Evolutionary conservation across 2,797 vertebrate species (phyloP), one percentile per base, ranked within the genome.

Genomic region (Sphenodon punctatus): DNA sequence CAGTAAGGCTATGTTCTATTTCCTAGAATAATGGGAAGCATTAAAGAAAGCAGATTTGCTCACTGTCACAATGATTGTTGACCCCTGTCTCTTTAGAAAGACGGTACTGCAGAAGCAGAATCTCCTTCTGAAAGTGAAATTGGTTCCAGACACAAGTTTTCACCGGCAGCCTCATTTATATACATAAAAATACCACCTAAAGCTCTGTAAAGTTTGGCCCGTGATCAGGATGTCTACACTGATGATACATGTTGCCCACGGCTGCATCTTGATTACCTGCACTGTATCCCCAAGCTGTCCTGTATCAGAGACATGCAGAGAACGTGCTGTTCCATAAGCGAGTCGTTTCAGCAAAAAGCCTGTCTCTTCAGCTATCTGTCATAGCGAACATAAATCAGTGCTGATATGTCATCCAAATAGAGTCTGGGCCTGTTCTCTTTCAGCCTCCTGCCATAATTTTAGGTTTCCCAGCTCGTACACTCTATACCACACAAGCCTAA

Each of bases 181-280:
- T 39, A 36, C 51, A 85, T 39, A 66, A 78, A 81, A 63, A 67
- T 82, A 87, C 84, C 84, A 90, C 71, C 74, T 80, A 58, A 53
- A 83, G 64, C 67, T 91, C 89, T 90, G 79, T 80, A 17, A 22
- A 86, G 76, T 73, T 61, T 90, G 82, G 91, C 79, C 19, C 1
- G 1, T 32, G 60, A 81, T 90, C 88, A 88, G 65, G 51, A 10
- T 58, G n/a, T 87, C 82, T 87, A 53, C 78, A 53, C 43, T 20
- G 46, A 78, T 75, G 85, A 80, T 81, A 66, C 59, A 71, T 15
- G 58, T 89, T 92, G 89, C 92, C 89, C 90, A 89, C 65, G 82
- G 89, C 84, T 84, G 49, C 2, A 0, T 86, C 78, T 80, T 87
- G 73, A 78, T 88, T 67, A 42, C 73, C 73, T 82, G 45, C 14